phyloP scores from a whole-genome alignment of 2,113 vertebrate species.

The Geothlypis trichas region DNA sequence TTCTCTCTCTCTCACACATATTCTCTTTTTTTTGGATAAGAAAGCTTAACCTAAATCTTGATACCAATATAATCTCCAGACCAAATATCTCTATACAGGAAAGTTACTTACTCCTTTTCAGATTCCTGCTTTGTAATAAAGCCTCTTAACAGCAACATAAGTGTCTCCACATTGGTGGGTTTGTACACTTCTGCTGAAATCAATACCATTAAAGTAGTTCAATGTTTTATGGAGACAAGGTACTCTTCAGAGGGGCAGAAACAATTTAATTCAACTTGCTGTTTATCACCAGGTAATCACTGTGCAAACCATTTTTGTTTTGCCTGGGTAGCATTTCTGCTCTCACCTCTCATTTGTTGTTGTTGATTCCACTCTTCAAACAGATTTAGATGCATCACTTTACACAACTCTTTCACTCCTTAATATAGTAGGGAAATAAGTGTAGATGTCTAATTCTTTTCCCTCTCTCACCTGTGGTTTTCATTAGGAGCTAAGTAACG shows the following conservation, averaged over 20 bases:
- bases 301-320: neutral
- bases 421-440: neutral
- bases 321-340: neutral
- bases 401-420: neutral
- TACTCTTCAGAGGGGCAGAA: neutral
- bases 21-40: neutral
- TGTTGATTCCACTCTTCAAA: neutral
- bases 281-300: neutral
- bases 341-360: neutral
- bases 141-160: neutral
- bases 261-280: neutral
- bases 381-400: neutral
- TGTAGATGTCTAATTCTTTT: neutral
- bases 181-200: conserved; percentile 10
- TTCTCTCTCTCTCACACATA: rapidly evolving
- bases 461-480: neutral
- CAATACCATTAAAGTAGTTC: neutral
- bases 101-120: neutral
- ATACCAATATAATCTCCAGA: neutral
- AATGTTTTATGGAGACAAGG: neutral
- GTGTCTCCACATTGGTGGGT: neutral
- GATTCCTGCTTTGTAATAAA: neutral
- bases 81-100: neutral
- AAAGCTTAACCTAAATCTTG: neutral
- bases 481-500: neutral